Evolutionary conservation across 2,113 vertebrate genomes (phyloP), one percentile per base, ranked within the genome.

Genomic region (Psammodynastes pulverulentus): DNA sequence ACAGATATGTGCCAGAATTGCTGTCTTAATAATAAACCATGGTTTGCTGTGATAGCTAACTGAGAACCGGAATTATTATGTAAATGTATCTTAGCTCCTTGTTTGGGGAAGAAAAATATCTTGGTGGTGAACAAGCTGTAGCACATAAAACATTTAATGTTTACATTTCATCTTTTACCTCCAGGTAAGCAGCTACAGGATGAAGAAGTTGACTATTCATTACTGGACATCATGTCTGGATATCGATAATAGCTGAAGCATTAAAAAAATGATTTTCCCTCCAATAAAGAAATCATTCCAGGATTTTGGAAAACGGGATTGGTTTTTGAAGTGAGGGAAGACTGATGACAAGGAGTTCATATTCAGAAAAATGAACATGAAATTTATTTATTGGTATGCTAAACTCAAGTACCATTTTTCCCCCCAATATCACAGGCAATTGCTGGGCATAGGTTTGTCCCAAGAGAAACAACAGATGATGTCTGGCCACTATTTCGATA

Each of bases 401-500:
- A 95, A 85, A 79, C 93, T 19, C 53, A 90, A 95, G 91, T 93
- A 23, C n/a, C 89, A 91, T 94, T 95, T 96, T 84, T 52, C 58
- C n/a, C n/a, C n/a, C n/a, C 62, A 93, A 49, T 15, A 92, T 89
- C 79, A 95, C 89, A 95, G 91, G 90, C 72, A 88, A 12, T 95
- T 95, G 95, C 95, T 96, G 92, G 89, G 95, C 94, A 92, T 92
- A 93, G 93, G 72, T 94, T 88, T 95, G 92, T 96, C 94, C 79
- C 93, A 94, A 94, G 88, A 96, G 53, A 95, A 23, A 13, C 88
- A 91, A 94, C 79, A 94, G 93, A 91, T 95, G 94, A 94, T 95
- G 95, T 95, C 95, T 95, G 92, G 91, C 91, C 93, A 86, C 89
- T 95, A 91, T 84, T 91, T 90, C 93, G 94, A 92, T 93, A 94